Evolutionary conservation across 2,113 vertebrate species (phyloP).

Genomic region (Myrmecophaga tridactyla): DNA sequence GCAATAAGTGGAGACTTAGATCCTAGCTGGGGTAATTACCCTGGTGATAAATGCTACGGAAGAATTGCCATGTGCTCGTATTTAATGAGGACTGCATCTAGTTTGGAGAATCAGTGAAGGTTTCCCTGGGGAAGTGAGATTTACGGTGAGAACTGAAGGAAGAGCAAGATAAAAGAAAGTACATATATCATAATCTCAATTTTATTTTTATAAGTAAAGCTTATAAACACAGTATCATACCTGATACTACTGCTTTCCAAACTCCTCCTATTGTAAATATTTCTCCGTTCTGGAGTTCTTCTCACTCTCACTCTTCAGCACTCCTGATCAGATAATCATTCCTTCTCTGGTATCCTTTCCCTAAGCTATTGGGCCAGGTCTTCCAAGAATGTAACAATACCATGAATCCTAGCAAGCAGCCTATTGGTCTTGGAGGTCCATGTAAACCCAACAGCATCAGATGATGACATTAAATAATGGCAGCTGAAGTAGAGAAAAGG

Average conservation of each 20-base stretch:
- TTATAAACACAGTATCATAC: not conserved
- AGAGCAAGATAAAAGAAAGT: not conserved
- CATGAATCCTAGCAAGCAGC: not conserved
- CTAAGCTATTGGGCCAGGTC: not conserved
- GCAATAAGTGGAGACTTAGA: not conserved
- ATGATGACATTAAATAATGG: not conserved
- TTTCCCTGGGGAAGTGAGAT: not conserved
- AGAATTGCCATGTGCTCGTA: not conserved
- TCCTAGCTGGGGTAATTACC: not conserved
- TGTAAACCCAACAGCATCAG: not conserved
- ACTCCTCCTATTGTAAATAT: not conserved
- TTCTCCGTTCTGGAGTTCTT: not conserved
- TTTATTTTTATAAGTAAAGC: not conserved
- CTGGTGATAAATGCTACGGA: not conserved
- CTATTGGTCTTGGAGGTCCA: not conserved
- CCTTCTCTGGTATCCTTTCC: not conserved
- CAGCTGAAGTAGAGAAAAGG: not conserved
- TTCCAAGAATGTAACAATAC: too few species aligned
- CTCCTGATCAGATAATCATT: not conserved
- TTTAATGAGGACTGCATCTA: not conserved
- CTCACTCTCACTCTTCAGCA: not conserved
- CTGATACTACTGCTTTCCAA: not conserved
- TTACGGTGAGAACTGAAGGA: not conserved
- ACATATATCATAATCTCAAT: not conserved
- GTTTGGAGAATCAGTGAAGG: not conserved